Percentiles rank a stretch among this genome's conserved stretches.
phyloP scores from a whole-genome alignment of 2,797 vertebrate genomes.

The Scleropages formosus region DNA sequence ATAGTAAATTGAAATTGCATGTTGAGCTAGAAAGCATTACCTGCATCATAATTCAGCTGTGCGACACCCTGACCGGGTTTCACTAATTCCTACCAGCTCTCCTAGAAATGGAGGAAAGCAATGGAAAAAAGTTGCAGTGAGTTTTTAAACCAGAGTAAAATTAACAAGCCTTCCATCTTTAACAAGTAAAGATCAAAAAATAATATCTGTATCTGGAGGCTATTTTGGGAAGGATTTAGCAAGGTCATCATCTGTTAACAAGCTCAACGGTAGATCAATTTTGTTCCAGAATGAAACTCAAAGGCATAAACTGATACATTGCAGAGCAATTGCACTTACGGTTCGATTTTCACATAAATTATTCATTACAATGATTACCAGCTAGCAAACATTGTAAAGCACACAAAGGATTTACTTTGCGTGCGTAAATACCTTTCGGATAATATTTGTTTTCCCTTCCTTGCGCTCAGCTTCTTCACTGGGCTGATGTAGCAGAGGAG shows the following conservation, averaged over 20 bases:
- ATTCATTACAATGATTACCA: constrained; percentile 82
- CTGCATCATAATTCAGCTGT: constrained; percentile 43
- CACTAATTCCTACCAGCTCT: constrained; percentile 40
- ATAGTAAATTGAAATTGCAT: constrained; percentile 44
- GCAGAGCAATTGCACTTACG: constrained; percentile 66
- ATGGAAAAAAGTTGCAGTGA: constrained; percentile 25
- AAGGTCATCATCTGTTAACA: constrained; percentile 83
- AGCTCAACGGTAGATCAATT: constrained; percentile 83
- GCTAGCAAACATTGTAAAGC: constrained; percentile 84
- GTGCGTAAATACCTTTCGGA: constrained; percentile 40
- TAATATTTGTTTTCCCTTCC: constrained; percentile 17
- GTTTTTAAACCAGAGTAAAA: constrained; percentile 17
- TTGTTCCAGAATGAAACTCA: constrained; percentile 77
- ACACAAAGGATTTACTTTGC: constrained; percentile 58
- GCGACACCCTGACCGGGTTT: constrained; percentile 22
- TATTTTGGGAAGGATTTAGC: constrained; percentile 81
- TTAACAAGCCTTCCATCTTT: constrained; percentile 32
- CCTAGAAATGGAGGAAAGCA: constrained; percentile 32
- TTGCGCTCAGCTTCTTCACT: constrained; percentile 9
- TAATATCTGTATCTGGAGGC: constrained; percentile 78
- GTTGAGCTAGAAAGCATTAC: constrained; percentile 42
- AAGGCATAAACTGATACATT: constrained; percentile 71
- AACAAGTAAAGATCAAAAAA: constrained; percentile 68
- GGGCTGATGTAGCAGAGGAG: neutral
- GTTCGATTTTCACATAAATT: constrained; percentile 80